phyloP scores from a whole-genome alignment of 2,888 invertebrate species.

The Standfussiana lucernea region DNA sequence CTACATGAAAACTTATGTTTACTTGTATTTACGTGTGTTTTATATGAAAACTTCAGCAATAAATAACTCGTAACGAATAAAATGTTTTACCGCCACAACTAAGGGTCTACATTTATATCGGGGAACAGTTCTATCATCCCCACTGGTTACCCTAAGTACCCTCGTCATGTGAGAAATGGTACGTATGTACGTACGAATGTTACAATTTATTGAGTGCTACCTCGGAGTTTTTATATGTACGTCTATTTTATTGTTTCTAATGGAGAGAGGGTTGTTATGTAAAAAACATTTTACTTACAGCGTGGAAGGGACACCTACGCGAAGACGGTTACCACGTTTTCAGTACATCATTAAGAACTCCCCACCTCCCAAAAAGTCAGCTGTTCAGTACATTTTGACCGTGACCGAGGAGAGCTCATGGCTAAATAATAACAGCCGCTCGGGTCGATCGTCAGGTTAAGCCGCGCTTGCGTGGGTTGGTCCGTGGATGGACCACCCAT shows the following conservation, averaged over 20 bases:
- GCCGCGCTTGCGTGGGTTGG: no score
- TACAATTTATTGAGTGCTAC: slow-evolving; percentile 47
- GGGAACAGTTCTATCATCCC: slow-evolving; percentile 44
- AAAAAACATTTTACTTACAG: slow-evolving; percentile 1
- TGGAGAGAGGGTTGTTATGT: neutral
- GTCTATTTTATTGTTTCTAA: slow-evolving; percentile 36
- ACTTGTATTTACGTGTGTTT: no score
- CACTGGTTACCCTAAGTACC: slow-evolving; percentile 49
- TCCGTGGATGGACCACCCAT: no score
- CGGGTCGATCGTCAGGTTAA: no score
- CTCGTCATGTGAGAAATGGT: slow-evolving; percentile 37
- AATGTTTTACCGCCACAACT: slow-evolving; percentile 31
- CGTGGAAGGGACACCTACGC: neutral
- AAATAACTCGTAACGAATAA: slow-evolving; percentile 28
- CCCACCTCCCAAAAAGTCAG: no score
- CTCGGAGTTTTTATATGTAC: slow-evolving; percentile 8
- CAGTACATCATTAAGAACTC: no score
- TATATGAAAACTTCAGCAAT: slow-evolving; percentile 19
- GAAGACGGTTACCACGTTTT: neutral
- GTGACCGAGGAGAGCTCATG: no score
- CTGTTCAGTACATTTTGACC: no score
- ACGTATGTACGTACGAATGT: slow-evolving; percentile 12
- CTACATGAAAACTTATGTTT: no score
- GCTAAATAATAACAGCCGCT: no score
- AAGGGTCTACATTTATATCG: slow-evolving; percentile 30